phyloP scores from a whole-genome alignment of 1,140 invertebrate genomes.

The Cydia fagiglandana region DNA sequence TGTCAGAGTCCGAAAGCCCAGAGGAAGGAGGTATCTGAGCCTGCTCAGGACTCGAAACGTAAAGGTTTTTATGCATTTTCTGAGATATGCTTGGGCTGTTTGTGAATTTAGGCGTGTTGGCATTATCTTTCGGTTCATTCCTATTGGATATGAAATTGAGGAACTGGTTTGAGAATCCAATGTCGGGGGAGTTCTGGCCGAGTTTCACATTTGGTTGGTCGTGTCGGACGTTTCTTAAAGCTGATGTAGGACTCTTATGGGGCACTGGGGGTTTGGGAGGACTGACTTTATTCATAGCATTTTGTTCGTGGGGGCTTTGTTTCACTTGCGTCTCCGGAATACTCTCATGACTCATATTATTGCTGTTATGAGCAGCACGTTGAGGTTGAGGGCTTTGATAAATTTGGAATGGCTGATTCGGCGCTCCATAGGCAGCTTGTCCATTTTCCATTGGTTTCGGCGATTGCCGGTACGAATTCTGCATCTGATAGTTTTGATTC shows the following conservation, averaged over 20 bases:
- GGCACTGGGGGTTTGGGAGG: conserved; percentile 46
- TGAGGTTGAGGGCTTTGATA: conserved; percentile 66
- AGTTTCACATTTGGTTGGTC: conserved; percentile 69
- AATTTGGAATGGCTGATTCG: conserved; percentile 65
- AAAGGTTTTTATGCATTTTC: conserved; percentile 79
- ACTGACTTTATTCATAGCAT: conserved; percentile 50
- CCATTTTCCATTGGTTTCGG: conserved; percentile 56
- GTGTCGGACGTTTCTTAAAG: conserved; percentile 69
- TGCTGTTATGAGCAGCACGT: conserved; percentile 43
- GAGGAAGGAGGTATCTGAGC: conserved; percentile 75
- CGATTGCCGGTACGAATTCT: conserved; percentile 63
- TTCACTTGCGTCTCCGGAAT: conserved; percentile 47
- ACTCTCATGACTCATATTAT: conserved; percentile 43
- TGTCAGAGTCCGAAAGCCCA: conserved; percentile 69
- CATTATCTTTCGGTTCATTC: conserved; percentile 78
- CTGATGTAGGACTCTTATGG: conserved; percentile 68
- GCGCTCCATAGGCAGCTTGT: conserved; percentile 48
- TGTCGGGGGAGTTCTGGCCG: conserved; percentile 63
- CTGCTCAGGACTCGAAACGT: conserved; percentile 78
- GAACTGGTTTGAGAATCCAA: conserved; percentile 76
- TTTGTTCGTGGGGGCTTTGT: conserved; percentile 52
- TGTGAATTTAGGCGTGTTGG: conserved; percentile 76
- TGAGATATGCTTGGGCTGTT: conserved; percentile 77
- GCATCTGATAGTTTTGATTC: conserved; percentile 61
- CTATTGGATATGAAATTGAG: conserved; percentile 75